These are phyloP conservation scores for Chrysaora quinquecirrha DNA, from an alignment of 30 jellyfish, hydroid and myxozoan genomes.

Conservation along the genomic window DNA sequence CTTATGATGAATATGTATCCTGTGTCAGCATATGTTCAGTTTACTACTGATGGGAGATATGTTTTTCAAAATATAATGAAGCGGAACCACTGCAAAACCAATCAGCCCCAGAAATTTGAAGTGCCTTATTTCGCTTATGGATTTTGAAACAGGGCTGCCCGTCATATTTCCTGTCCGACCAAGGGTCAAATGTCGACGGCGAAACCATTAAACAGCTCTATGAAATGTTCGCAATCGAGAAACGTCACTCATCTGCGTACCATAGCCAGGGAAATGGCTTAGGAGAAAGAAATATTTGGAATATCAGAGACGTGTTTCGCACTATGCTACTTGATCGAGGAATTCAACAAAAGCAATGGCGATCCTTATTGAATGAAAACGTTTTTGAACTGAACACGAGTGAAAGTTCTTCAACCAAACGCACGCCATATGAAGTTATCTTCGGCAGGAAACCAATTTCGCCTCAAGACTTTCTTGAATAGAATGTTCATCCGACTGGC, in stretches of 20 bases:
- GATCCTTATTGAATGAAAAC: background rate
- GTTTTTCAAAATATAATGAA: slow-evolving; percentile 25
- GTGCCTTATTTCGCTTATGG: slow-evolving; percentile 23
- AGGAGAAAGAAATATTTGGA: background rate
- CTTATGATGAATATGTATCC: too few relatives aligned
- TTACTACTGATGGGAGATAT: slow-evolving; percentile 39
- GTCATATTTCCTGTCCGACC: slow-evolving; percentile 19
- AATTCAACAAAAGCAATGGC: background rate
- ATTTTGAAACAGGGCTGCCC: slow-evolving; percentile 23
- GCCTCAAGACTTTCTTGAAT: slow-evolving; percentile 18
- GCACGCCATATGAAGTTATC: slow-evolving; percentile 42
- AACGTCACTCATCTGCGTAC: background rate
- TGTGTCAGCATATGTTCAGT: too few relatives aligned
- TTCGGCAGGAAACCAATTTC: slow-evolving; percentile 15
- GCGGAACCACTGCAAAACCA: slow-evolving; percentile 39
- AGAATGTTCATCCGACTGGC: slow-evolving; percentile 17
- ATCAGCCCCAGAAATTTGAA: slow-evolving; percentile 17
- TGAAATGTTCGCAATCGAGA: background rate
- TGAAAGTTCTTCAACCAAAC: slow-evolving; percentile 43
- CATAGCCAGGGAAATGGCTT: slow-evolving; percentile 1
- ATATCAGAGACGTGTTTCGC: background rate
- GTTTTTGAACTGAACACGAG: slow-evolving; percentile 44
- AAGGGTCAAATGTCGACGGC: slow-evolving; percentile 4
- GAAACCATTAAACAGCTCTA: background rate
- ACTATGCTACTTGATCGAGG: background rate